These are phyloP conservation scores for Coilia nasus DNA, from an alignment of 2,797 vertebrate genomes.

Conservation along the genomic window DNA sequence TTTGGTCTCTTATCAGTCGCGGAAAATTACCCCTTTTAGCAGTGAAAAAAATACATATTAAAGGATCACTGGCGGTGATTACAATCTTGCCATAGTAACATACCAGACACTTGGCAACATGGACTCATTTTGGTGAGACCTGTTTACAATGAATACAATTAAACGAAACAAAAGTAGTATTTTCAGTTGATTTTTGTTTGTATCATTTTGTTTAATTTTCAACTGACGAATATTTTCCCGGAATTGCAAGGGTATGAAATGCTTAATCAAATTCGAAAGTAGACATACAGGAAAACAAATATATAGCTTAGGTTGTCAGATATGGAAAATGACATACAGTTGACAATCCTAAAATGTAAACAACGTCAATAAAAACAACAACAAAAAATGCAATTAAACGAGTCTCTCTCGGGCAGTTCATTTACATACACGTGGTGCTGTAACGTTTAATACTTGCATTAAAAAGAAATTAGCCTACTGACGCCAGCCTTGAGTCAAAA, in stretches of 20 bases:
- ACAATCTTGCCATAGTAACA: constrained; percentile 10
- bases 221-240: background rate
- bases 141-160: constrained; percentile 14
- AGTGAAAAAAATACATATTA: background rate
- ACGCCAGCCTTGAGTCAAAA: background rate
- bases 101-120: constrained; percentile 11
- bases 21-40: background rate
- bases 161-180: constrained; percentile 71
- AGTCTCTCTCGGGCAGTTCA: background rate
- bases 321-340: background rate
- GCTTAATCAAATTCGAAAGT: background rate
- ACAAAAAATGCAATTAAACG: background rate
- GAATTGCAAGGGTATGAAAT: background rate
- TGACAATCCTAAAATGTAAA: background rate
- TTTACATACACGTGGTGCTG: background rate
- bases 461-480: background rate
- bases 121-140: background rate
- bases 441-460: background rate
- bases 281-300: background rate
- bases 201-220: constrained; percentile 56
- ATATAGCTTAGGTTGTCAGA: background rate
- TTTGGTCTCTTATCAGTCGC: background rate
- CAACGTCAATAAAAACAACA: background rate
- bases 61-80: background rate
- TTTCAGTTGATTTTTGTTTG: constrained; percentile 71